A percentile compares a stretch with the other conserved stretches of the same genome.
These are phyloP conservation scores for Therioaphis trifolii DNA, from an alignment of 2,888 invertebrate genomes.

Conservation along the genomic window DNA sequence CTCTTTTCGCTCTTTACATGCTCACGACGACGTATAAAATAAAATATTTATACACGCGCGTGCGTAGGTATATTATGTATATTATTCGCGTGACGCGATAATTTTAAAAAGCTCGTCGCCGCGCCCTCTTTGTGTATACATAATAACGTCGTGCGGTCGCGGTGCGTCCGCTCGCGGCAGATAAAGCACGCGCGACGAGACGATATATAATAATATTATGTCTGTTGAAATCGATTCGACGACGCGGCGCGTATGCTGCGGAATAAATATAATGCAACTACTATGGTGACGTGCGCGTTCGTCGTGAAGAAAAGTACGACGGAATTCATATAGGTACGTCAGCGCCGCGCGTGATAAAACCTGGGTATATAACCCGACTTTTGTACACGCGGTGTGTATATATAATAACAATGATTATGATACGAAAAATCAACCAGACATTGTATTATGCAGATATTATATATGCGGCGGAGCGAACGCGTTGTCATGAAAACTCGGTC, in stretches of 20 bases:
- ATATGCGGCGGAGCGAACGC: too few relatives aligned
- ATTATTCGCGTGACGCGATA: not conserved
- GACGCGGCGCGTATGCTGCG: slow-evolving; percentile 6
- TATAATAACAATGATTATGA: too few relatives aligned
- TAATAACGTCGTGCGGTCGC: not conserved
- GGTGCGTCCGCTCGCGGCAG: not conserved
- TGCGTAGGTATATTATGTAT: not conserved
- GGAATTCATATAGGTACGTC: not conserved
- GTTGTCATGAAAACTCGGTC: too few relatives aligned
- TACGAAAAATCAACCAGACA: too few relatives aligned
- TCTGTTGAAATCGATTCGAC: slow-evolving; percentile 54
- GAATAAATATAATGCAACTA: slow-evolving; percentile 19
- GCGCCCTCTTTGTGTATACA: not conserved
- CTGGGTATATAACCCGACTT: too few relatives aligned
- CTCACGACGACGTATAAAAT: too few relatives aligned
- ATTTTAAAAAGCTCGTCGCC: not conserved
- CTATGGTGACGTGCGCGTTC: not conserved
- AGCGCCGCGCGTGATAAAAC: not conserved
- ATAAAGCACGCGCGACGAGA: slow-evolving; percentile 47
- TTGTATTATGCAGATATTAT: too few relatives aligned
- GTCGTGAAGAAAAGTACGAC: slow-evolving; percentile 32
- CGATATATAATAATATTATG: not conserved
- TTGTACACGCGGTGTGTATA: too few relatives aligned
- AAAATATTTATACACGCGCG: not conserved
- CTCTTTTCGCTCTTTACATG: too few relatives aligned